Evolutionary conservation across 2,113 vertebrate species (phyloP).

Genomic region (Clarias batrachus): DNA sequence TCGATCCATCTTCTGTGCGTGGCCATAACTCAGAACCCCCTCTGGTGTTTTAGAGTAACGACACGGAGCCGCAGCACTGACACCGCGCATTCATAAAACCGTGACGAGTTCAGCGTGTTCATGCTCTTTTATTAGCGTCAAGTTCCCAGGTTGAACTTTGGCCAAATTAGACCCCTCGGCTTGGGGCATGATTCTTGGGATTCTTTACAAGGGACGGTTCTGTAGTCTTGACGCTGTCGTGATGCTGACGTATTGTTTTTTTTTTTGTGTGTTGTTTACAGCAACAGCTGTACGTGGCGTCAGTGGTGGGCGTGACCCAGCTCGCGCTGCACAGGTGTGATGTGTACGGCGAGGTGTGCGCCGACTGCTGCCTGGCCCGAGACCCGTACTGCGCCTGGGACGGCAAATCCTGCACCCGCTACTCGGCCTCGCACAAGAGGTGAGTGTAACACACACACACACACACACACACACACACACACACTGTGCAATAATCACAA

Average conservation of each 20-base stretch:
- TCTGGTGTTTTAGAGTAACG: constrained; percentile 20
- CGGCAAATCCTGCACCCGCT: constrained; percentile 91
- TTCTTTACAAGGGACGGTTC: background rate
- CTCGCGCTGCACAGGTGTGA: constrained; percentile 93
- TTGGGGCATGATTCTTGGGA: background rate
- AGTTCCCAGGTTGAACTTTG: background rate
- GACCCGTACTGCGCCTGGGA: constrained; percentile 99
- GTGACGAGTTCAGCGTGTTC: background rate
- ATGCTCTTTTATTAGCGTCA: background rate
- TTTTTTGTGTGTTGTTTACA: constrained; percentile 59
- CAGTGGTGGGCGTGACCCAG: constrained; percentile 86
- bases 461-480: background rate
- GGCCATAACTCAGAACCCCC: constrained; percentile 41
- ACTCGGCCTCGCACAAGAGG: constrained; percentile 95
- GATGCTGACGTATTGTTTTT: background rate
- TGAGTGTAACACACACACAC: constrained; percentile 54
- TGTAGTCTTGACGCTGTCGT: background rate
- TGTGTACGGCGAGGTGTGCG: constrained; percentile 89
- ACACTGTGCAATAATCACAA: background rate
- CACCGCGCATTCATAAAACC: background rate
- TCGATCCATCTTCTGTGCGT: constrained; percentile 18
- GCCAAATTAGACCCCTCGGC: background rate
- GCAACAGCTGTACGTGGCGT: constrained; percentile 98
- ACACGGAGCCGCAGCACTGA: background rate
- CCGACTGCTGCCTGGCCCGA: constrained; percentile 94